Conservation (phyloP, 2,888 invertebrate genomes). For the Poecilus cupreus region DNA sequence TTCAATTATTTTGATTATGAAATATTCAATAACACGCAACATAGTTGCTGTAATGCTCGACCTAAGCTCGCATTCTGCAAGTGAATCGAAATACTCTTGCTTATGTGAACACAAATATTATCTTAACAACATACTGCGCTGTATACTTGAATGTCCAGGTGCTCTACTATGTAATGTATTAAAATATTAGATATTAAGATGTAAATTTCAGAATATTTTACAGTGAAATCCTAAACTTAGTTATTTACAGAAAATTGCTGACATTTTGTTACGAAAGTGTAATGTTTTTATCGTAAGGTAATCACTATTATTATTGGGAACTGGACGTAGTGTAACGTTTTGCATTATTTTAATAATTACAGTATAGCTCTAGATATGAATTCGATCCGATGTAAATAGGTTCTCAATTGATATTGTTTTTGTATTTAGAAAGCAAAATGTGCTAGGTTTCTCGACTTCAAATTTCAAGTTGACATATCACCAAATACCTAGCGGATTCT, state of each 20-base stretch:
- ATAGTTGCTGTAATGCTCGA: background rate
- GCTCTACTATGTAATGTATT: background rate
- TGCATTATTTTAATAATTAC: background rate
- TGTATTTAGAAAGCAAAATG: too few relatives aligned
- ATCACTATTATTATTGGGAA: conserved; percentile 8
- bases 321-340: background rate
- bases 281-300: background rate
- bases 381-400: background rate
- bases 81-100: background rate
- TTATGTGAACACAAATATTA: background rate
- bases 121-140: background rate
- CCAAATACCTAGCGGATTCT: too few relatives aligned
- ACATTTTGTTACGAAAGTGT: background rate
- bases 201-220: conserved; percentile 6
- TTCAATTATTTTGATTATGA: background rate
- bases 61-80: background rate
- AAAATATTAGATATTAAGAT: conserved; percentile 15
- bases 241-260: background rate
- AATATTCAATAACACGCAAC: background rate
- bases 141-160: background rate
- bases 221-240: background rate
- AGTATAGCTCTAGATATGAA: background rate
- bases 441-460: too few relatives aligned
- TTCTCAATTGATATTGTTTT: background rate
- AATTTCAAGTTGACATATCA: too few relatives aligned